Evolutionary conservation across 1,140 invertebrate species (phyloP), one percentile per base, ranked within the genome.

Genomic region (Plodia interpunctella): DNA sequence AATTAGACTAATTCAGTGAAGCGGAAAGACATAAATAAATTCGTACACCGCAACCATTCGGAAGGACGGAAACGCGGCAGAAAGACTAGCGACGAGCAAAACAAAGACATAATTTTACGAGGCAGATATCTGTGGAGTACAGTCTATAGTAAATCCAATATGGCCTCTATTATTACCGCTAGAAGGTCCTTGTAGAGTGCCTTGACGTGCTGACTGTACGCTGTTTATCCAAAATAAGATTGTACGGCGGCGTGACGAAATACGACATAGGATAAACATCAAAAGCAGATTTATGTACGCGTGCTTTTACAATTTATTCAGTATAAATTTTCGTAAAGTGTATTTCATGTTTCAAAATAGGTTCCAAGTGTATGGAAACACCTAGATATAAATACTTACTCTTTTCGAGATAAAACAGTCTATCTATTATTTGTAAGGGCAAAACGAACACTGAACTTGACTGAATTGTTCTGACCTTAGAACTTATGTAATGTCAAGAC

Each of bases 21-120:
- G 13, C 35, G 35, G 2, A 11, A 11, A 9, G 13, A 38, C 13
- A 38, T 38, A 38, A 38, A 38, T 38, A 38, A 38, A 38, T 38
- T 9, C 35, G 35, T 2, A 11, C 13, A 38, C 35, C 35, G 35
- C 35, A 38, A 38, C 11, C 35, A 38, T 38, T 38, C 13, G 35
- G 35, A 38, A 38, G 2, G 35, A 11, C 35, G 35, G 35, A 38
- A 38, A 38, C 35, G 35, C 11, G 35, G 35, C 35, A 38, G 35
- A 13, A 38, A 38, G 35, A 38, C 35, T 38, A 8, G 35, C 35
- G 35, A 13, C 35, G 13, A 38, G 11, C 35, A 38, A 38, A 38
- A 38, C 35, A 38, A 38, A 38, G 35, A 11, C 35, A 38, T 38
- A 38, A 38, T 11, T 38, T 38, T 38, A 38, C 35, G 35, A 38